Percentiles rank a stretch among this genome's conserved stretches.
phyloP scores from a whole-genome alignment of 2,797 vertebrate species.

The Scolopax rusticola region DNA sequence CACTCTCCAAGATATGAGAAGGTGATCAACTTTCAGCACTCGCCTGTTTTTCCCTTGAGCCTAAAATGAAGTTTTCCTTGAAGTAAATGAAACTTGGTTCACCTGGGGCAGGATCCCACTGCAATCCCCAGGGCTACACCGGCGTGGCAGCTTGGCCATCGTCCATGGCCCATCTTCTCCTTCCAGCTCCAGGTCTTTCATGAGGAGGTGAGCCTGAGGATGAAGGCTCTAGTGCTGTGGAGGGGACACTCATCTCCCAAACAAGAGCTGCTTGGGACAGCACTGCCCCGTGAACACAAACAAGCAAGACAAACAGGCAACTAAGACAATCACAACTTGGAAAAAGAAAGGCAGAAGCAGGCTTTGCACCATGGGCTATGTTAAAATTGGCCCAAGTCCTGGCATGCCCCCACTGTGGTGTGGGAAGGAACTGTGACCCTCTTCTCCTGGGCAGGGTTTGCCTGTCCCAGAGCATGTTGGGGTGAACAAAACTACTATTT shows the following conservation, averaged over 20 bases:
- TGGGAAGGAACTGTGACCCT: neutral
- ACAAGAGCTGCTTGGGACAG: neutral
- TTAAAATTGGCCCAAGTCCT: neutral
- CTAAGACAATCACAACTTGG: accelerated
- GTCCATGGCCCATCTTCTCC: neutral
- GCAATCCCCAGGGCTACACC: neutral
- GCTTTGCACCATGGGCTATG: neutral
- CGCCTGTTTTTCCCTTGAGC: neutral
- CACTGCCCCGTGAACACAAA: accelerated
- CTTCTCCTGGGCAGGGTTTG: neutral
- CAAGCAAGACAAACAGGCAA: neutral
- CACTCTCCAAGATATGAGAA: neutral
- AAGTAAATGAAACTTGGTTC: neutral
- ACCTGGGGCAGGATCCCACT: neutral
- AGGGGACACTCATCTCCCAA: neutral
- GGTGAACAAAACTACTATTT: neutral
- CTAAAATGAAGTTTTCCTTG: neutral
- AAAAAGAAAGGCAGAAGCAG: neutral
- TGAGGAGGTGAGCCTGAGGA: neutral
- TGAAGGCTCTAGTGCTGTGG: neutral
- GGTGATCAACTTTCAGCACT: neutral
- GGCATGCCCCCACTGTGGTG: accelerated
- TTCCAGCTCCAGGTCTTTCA: neutral
- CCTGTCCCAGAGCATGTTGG: neutral
- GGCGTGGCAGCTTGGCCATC: neutral